Base-by-base conservation (phyloP, 2,797 vertebrate genomes). In the Lates japonicus region DNA sequence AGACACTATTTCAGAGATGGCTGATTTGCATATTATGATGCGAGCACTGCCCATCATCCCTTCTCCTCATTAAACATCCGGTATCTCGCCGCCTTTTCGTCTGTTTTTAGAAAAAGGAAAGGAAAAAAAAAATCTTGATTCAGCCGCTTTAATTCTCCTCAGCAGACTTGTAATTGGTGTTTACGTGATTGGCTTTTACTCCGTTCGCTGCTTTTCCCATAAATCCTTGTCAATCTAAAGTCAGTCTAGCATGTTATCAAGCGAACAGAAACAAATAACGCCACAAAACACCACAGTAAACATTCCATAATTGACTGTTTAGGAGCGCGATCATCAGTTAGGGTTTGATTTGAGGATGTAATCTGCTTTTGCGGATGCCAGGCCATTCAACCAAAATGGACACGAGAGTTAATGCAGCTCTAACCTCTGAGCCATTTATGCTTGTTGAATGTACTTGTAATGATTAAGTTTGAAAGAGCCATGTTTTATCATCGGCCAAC, bases 221-320 rank as follows among this genome's bases (percentile, higher is more conserved):
- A 95, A 95, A 93, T 95, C 95, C 94, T 94, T 94, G 95, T 96
- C 95, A 96, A 94, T 95, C 94, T 92, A 90, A 92, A 91, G 87
- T 88, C 90, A 42, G 80, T 76, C 82, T 87, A 76, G 86, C 81
- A 66, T 70, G 89, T 95, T 96, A 95, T 95, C 95, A 93, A 93
- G 94, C 91, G 73, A 93, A 90, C 92, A 90, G 94, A 95, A 94
- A 93, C 82, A 93, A 95, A 94, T 88, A 83, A 82, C 33, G 22
- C 29, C 89, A 88, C 78, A 78, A 80, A 80, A 79, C 75, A 11
- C 61, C 89, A 87, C 87, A 83, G 91, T 95, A 95, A 95, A 95
- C 95, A 96, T 94, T 88, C 93, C 88, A 92, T 96, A 95, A 96
- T 96, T 96, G 95, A 95, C 94, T 95, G 94, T 95, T 94, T 93